Conservation (phyloP, 2,113 vertebrate species). For the Limnothrissa miodon region DNA sequence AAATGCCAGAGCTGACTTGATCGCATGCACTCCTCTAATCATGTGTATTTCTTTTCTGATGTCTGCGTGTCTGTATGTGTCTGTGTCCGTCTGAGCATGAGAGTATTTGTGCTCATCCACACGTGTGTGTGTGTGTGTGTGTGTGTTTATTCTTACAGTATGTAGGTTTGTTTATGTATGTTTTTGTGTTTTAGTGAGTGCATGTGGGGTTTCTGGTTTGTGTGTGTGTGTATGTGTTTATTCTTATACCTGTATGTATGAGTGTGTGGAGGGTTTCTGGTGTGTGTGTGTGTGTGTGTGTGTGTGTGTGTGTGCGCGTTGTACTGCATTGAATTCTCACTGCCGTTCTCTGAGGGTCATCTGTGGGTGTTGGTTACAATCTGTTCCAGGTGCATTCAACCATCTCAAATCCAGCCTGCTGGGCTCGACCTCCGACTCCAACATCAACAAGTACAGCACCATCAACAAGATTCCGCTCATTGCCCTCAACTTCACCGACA, state of each 20-base stretch:
- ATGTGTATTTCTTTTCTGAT: not conserved
- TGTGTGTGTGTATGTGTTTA: not conserved
- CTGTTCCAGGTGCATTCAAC: conserved; percentile 85
- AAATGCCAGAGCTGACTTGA: not conserved
- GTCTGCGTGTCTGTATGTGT: not conserved
- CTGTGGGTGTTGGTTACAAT: not conserved
- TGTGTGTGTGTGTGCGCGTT: not conserved
- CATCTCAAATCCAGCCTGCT: conserved; percentile 95
- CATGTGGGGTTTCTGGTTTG: too few species aligned
- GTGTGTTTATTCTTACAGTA: not conserved
- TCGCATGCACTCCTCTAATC: not conserved
- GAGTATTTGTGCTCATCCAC: too few species aligned
- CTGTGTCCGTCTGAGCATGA: not conserved
- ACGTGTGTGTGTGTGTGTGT: not conserved
- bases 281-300: not conserved
- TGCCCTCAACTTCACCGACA: conserved; percentile 94
- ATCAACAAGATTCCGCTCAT: conserved; percentile 98
- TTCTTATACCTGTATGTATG: not conserved
- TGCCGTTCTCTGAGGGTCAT: not conserved
- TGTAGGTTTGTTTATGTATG: not conserved
- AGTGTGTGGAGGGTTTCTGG: not conserved
- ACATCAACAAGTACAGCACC: conserved; percentile 98
- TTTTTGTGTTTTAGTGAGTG: not conserved
- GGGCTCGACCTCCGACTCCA: conserved; percentile 96
- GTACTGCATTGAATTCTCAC: not conserved